Evolutionary conservation across 2,113 vertebrate species (phyloP), one percentile per base, ranked within the genome.

Genomic region (Sitta europaea): DNA sequence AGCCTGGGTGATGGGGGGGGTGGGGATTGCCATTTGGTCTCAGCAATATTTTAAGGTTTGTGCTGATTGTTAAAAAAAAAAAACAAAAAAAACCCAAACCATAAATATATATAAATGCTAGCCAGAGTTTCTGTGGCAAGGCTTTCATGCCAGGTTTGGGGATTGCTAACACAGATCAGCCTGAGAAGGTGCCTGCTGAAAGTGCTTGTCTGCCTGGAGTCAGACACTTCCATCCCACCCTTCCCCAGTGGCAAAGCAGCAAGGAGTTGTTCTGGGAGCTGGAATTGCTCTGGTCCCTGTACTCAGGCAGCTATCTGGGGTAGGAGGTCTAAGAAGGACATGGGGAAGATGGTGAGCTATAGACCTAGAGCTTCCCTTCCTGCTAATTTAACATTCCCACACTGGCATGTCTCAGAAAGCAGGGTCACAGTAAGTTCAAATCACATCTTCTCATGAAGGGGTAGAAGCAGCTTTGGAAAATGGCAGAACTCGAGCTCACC

Each of bases 401-500:
- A 88, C 78, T 65, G 83, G 83, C 75, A 77, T 62, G 40, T 94
- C 93, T 95, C 91, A 90, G 51, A 90, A 85, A 94, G 79, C 45
- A 88, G 77, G 77, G 91, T 88, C 75, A 36, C 35, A 62, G 33
- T 42, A 55, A 93, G 33, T 91, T 97, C 87, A 95, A 96, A 96
- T 83, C 80, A 75, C 93, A 76, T 90, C 77, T 93, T 95, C 79
- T 95, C 86, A 68, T 42, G 57, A 70, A 45, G 81, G 88, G 86
- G 93, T 94, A 94, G 90, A 92, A 97, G 83, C 43, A 96, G 71
- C 87, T 94, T 95, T 93, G 86, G 86, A 95, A 97, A 97, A 97
- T 10, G 84, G 96, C 55, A 71, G 43, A 94, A 94, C 72, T 86
- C 86, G 77, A 78, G 90, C 58, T 81, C 45, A 61, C 11, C 28